Conservation (phyloP, 2,888 invertebrate genomes). For the Notocelia uddmanniana region DNA sequence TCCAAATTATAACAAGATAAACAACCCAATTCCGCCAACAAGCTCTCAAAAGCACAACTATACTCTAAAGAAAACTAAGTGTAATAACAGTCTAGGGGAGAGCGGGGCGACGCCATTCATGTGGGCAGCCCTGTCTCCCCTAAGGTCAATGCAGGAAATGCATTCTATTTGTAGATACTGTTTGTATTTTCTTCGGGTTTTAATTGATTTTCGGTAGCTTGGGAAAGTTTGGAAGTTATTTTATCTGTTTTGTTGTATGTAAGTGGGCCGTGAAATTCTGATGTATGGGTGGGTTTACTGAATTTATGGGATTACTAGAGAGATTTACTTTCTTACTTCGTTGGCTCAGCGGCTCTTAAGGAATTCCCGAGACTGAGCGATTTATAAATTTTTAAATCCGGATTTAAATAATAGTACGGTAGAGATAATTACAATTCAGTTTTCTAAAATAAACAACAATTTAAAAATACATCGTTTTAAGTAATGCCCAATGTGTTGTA, state of each 20-base stretch:
- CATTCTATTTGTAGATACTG: conserved; percentile 32
- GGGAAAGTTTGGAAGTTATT: conserved; percentile 14
- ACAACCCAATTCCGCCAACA: conserved; percentile 19
- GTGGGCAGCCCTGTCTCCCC: conserved; percentile 21
- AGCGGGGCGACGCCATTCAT: conserved; percentile 19
- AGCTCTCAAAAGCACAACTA: conserved; percentile 34
- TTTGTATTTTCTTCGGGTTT: conserved; percentile 32
- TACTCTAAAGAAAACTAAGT: conserved; percentile 41
- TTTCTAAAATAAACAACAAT: too few relatives aligned
- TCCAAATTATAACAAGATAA: conserved; percentile 14
- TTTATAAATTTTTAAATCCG: too few relatives aligned
- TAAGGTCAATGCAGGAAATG: conserved; percentile 28
- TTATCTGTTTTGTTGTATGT: conserved; percentile 4
- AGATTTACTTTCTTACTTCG: too few relatives aligned
- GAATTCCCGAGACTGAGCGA: too few relatives aligned
- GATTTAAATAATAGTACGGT: neutral
- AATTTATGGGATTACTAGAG: too few relatives aligned
- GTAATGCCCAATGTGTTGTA: too few relatives aligned
- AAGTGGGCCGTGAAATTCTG: conserved; percentile 1
- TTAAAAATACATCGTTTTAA: too few relatives aligned
- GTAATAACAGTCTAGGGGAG: conserved; percentile 41
- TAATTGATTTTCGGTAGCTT: conserved; percentile 35
- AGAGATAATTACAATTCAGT: too few relatives aligned
- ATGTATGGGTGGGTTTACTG: too few relatives aligned
- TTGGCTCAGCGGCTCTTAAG: too few relatives aligned